Conservation (phyloP, 2,888 invertebrate genomes). For the Phymatocera aterrima region DNA sequence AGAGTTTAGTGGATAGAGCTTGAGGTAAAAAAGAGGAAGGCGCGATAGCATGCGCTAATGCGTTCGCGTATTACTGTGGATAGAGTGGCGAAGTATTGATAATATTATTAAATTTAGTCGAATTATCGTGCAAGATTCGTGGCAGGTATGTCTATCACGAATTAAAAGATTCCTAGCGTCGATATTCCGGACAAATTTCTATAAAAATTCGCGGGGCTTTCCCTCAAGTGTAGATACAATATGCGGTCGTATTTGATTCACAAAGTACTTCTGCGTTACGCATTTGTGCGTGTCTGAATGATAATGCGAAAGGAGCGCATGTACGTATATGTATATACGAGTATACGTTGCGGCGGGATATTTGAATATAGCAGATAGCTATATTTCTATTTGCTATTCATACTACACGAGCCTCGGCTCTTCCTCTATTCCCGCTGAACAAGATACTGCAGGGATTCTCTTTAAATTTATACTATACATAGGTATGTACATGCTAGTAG, state of each 20-base stretch:
- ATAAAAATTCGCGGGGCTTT: not conserved
- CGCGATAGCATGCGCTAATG: not conserved
- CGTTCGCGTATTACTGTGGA: not conserved
- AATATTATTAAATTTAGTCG: no score
- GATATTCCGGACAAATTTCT: not conserved
- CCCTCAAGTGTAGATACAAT: not conserved
- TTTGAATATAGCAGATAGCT: not conserved
- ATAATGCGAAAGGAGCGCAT: not conserved
- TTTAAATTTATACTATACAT: not conserved
- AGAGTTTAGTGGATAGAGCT: constrained; percentile 18
- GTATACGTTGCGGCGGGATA: not conserved
- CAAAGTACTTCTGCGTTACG: not conserved
- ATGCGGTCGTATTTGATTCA: not conserved
- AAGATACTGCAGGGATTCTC: constrained; percentile 27
- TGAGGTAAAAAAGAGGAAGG: not conserved
- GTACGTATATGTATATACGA: not conserved
- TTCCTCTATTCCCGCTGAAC: not conserved
- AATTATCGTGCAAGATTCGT: no score
- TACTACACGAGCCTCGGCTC: not conserved
- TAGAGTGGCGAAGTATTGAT: no score
- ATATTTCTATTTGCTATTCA: constrained; percentile 31
- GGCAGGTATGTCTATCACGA: no score
- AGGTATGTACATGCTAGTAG: not conserved
- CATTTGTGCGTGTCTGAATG: not conserved
- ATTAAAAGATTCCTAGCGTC: no score